Percentiles rank a stretch among this genome's conserved stretches.
Conservation (phyloP, 2,797 vertebrate genomes). For the Phrynocephalus vlangalii region DNA sequence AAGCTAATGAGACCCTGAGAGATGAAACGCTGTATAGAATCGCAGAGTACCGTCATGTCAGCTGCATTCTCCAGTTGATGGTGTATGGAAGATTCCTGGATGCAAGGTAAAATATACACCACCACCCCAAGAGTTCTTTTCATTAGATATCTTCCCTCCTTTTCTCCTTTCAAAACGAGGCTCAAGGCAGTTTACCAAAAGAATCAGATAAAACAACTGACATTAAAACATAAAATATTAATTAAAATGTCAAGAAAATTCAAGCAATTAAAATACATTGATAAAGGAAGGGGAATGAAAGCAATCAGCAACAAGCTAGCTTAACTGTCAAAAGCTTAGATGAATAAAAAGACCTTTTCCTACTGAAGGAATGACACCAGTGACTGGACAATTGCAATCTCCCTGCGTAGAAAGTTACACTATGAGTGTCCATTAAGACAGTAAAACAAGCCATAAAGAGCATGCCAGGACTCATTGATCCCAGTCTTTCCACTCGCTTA, state of each 20-base stretch:
- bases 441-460: no score
- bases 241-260: not conserved
- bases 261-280: not conserved
- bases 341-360: not conserved
- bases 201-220: no score
- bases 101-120: not conserved
- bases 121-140: no score
- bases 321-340: not conserved
- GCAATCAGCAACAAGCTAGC: no score
- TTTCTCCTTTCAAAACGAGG: no score
- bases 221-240: no score
- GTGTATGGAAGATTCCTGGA: not conserved
- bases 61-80: not conserved
- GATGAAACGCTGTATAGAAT: not conserved
- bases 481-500: not conserved
- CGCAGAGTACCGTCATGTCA: not conserved
- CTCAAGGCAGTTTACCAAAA: no score
- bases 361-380: not conserved
- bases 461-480: not conserved
- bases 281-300: not conserved
- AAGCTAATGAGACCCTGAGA: slow-evolving; percentile 2
- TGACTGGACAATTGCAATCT: not conserved
- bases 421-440: no score
- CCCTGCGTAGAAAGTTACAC: not conserved
- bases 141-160: no score